Evolutionary conservation across 2,113 vertebrate species (phyloP), one percentile per base, ranked within the genome.

Genomic region (Oncorhynchus masou): DNA sequence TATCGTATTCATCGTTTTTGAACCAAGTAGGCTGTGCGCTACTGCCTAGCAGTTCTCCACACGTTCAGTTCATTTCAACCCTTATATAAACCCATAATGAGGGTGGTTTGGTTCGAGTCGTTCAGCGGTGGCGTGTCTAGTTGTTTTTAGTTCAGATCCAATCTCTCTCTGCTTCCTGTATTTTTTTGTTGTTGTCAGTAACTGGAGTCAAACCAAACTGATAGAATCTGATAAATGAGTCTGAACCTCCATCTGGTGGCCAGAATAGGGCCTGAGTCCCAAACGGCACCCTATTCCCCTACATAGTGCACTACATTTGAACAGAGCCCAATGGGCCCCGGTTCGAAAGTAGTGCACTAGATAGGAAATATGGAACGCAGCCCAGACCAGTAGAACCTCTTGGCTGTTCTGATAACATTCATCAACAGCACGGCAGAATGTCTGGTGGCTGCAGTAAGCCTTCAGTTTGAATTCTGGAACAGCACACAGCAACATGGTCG

Each of bases 121-220:
- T 22, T n/a, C 20, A 64, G 20, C 11, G 25, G 64, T 12, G 22
- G 64, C 64, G 83, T 84, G 85, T 74, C 78, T 79, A 86, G 87
- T 88, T 91, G 89, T 83, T 90, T 86, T 90, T 67, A 81, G 88
- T 90, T 89, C 81, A 86, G 91, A 92, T 91, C 80, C 39, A 89
- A 92, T 92, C 90, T 79, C 86, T 89, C 88, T 89, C 88, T 84
- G 87, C 85, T 91, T 91, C 90, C 90, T 90, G 86, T 90, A 91
- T 87, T 91, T 91, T 90, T 81, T 45, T 34, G 85, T 84, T 34
- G 31, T 45, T 82, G 86, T 84, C 85, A 85, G 88, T 88, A 89
- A 89, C 83, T 88, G 78, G 77, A 71, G 84, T 51, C 51, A 79
- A 88, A 79, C 68, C 84, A 76, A 88, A 85, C 88, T 88, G 91